Base-by-base conservation (phyloP, 2,888 invertebrate genomes). In the Meganola albula region DNA sequence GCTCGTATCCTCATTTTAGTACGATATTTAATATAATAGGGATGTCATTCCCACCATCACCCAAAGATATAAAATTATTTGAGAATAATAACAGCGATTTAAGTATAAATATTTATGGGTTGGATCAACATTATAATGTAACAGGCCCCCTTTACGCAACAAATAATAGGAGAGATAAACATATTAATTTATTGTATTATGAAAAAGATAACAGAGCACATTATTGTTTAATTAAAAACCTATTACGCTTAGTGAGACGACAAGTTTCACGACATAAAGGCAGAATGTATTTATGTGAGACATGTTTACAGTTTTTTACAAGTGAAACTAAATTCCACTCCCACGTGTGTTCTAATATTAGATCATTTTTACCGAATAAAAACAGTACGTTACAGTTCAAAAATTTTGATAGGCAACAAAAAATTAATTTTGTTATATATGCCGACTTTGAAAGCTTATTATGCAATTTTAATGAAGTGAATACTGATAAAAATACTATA, bases 211-310 rank as follows among this genome's bases (percentile, higher is more conserved):
- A 10, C 20, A 43, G 16, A 10, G 36, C 29, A n/a, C 45, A 48
- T 27, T 48, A 45, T 23, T 48, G 48, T 28, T 33, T 40, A 20
- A 44, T 48, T n/a, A 48, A 48, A 40, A 30, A 48, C 16, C 31
- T 51, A 1, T 3, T 31, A 14, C 33, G 39, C n/a, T 27, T 48
- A 11, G 38, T 48, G 2, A 13, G 30, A 26, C 31, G 34, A 9
- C 47, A 52, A 36, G 16, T 45, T 5, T 37, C 37, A 10, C 3
- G 24, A 11, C 34, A 44, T 31, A 33, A 39, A 21, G 36, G 41
- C 20, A 35, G 27, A 31, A n/a, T 43, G 10, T 43, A 26, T 12
- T 32, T 48, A 16, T 45, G 48, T 31, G 43, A 48, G 21, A 9
- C 13, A 14, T 48, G 48, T 31, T 27, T 48, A 22, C 40, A 41